phyloP scores from a whole-genome alignment of 2,797 vertebrate genomes.

The Sebastes trivittatus region DNA sequence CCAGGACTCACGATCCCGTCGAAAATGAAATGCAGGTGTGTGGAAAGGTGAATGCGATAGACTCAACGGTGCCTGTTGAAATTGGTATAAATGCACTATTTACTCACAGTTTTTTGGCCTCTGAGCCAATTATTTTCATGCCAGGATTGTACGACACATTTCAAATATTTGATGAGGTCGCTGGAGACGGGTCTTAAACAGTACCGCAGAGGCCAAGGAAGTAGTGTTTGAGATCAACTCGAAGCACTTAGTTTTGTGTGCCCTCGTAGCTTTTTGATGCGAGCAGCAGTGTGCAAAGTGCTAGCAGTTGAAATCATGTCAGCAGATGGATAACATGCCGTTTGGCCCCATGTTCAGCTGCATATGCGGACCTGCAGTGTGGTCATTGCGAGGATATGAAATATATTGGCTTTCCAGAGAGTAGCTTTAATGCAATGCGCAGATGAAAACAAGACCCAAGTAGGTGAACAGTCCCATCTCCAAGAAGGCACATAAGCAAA shows the following conservation, averaged over 20 bases:
- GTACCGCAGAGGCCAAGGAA: not conserved
- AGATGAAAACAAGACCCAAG: slow-evolving; percentile 76
- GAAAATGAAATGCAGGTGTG: slow-evolving; percentile 39
- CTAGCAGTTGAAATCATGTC: slow-evolving; percentile 18
- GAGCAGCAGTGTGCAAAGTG: not conserved
- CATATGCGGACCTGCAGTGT: slow-evolving; percentile 38
- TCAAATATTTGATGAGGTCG: slow-evolving; percentile 3
- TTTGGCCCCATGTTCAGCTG: slow-evolving; percentile 16
- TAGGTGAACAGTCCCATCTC: slow-evolving; percentile 80
- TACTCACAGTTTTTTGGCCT: not conserved
- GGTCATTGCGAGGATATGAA: slow-evolving; percentile 66
- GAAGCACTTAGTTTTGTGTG: not conserved
- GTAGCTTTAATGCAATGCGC: slow-evolving; percentile 62
- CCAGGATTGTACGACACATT: slow-evolving; percentile 4
- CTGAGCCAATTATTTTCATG: slow-evolving; percentile 15
- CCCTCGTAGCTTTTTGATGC: not conserved
- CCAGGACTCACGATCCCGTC: not conserved
- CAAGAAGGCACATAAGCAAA: slow-evolving; percentile 84
- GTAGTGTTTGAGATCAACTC: slow-evolving; percentile 4
- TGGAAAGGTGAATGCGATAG: slow-evolving; percentile 3
- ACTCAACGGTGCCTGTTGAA: not conserved
- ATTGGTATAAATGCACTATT: slow-evolving; percentile 1
- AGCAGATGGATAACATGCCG: slow-evolving; percentile 21
- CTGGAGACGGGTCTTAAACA: not conserved
- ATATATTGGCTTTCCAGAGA: slow-evolving; percentile 51